These are phyloP conservation scores for Aegypius monachus DNA, from an alignment of 2,113 vertebrate genomes.

Conservation along the genomic window DNA sequence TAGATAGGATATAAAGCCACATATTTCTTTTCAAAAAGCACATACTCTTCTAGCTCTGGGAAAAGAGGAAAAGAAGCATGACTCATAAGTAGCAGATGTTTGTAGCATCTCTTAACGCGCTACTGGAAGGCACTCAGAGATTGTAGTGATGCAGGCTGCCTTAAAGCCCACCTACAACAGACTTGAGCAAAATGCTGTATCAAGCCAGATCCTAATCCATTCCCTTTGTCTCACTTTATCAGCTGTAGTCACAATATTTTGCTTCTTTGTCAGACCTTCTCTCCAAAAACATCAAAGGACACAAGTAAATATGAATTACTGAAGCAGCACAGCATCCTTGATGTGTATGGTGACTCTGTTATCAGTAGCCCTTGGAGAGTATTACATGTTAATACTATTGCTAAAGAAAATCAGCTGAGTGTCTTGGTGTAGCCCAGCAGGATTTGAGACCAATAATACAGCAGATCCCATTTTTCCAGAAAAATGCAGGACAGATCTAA, in stretches of 20 bases:
- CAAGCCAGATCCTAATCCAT: not conserved
- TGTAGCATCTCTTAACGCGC: not conserved
- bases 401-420: not conserved
- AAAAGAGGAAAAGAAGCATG: not conserved
- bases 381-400: not conserved
- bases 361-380: not conserved
- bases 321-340: not conserved
- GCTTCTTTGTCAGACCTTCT: not conserved
- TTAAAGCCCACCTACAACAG: not conserved
- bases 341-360: not conserved
- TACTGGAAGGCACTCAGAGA: not conserved
- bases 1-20: not conserved
- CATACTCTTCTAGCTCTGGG: not conserved
- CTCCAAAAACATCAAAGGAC: not conserved
- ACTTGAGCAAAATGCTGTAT: not conserved
- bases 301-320: not conserved
- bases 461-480: not conserved
- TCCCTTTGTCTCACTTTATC: conserved; percentile 4
- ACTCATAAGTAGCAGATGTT: conserved; percentile 6
- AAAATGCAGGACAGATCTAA: not conserved
- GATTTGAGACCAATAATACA: not conserved
- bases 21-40: not conserved
- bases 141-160: not conserved
- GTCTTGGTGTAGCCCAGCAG: not conserved
- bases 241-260: not conserved